Base-by-base conservation (phyloP, 2,113 vertebrate species). In the Oophaga pumilio region DNA sequence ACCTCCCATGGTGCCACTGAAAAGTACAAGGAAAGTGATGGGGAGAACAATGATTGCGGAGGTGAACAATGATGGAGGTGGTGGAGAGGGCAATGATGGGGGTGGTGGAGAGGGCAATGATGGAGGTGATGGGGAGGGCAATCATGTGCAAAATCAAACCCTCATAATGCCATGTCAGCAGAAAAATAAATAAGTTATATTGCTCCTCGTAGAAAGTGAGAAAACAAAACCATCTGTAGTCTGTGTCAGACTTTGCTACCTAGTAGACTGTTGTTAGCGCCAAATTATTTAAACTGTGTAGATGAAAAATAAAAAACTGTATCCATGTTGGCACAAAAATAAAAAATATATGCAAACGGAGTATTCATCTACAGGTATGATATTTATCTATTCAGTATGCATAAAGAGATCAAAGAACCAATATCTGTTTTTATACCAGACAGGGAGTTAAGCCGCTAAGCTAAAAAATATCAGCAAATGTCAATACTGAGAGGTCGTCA, bases 401-500 rank as follows among this genome's bases (percentile, higher is more conserved):
- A 73, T 59, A 84, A 84, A 71, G 50, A 84, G 82, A 57, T 84
- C 66, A 74, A 84, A 84, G 68, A 59, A 22, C 82, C 17, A 56
- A 74, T 84, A 84, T 84, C 82, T 84, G 82, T 57, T 84, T 84
- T 84, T 84, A 59, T 8, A 84, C 66, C 66, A 71, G 66, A 8
- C 82, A 22, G 53, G 56, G 52, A 73, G 82, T 74, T 84, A 84
- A 84, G 82, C 82, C 24, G 82, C 82, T 73, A 74, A 84, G 68
- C 82, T 84, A n/a, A 59, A 84, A 84, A 84, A 84, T 84, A 84
- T 84, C 82, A 84, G 66, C 82, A 84, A 84, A 84, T 84, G 82
- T 84, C 82, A 84, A 84, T 84, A 84, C 68, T 57, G 50, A 73
- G 49, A 71, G 53, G 82, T 73, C 15, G 50, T 43, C 26, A 57